phyloP scores from a whole-genome alignment of 2,797 vertebrate species.

The Gephyroberyx darwinii region DNA sequence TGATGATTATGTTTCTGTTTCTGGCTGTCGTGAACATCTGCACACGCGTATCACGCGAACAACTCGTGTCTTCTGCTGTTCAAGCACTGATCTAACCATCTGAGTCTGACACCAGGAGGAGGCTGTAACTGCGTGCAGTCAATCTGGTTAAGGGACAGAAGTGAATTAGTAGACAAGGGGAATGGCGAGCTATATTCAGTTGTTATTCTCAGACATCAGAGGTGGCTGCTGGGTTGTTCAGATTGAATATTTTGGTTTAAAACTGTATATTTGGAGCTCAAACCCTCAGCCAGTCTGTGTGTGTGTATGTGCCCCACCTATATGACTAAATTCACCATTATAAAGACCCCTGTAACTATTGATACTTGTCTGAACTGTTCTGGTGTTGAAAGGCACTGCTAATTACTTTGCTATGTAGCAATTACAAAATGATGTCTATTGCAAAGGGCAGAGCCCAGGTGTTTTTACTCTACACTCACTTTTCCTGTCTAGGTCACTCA shows the following conservation, averaged over 20 bases:
- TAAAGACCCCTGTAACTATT: not conserved
- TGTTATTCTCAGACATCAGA: slow-evolving; percentile 7
- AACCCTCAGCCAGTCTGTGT: slow-evolving; percentile 52
- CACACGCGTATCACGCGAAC: slow-evolving; percentile 12
- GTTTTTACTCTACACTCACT: slow-evolving; percentile 53
- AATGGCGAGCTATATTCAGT: not conserved
- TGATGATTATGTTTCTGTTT: slow-evolving; percentile 8
- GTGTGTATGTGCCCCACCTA: slow-evolving; percentile 1
- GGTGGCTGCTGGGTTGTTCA: slow-evolving; percentile 62
- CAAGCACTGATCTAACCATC: not conserved
- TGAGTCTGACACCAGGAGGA: slow-evolving; percentile 17
- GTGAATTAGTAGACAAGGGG: not conserved
- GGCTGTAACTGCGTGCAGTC: not conserved
- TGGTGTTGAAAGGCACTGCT: slow-evolving; percentile 12
- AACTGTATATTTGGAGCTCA: slow-evolving; percentile 79
- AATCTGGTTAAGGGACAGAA: not conserved
- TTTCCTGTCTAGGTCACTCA: slow-evolving; percentile 16
- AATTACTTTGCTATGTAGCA: slow-evolving; percentile 28
- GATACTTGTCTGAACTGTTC: slow-evolving; percentile 16
- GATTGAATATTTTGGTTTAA: slow-evolving; percentile 80
- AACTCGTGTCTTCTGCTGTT: slow-evolving; percentile 42
- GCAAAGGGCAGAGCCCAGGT: slow-evolving; percentile 86
- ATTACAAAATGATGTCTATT: slow-evolving; percentile 78
- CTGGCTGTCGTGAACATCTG: slow-evolving; percentile 8
- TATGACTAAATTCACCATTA: slow-evolving; percentile 7